phyloP scores from a whole-genome alignment of 2,797 vertebrate genomes.

The Chromis chromis region DNA sequence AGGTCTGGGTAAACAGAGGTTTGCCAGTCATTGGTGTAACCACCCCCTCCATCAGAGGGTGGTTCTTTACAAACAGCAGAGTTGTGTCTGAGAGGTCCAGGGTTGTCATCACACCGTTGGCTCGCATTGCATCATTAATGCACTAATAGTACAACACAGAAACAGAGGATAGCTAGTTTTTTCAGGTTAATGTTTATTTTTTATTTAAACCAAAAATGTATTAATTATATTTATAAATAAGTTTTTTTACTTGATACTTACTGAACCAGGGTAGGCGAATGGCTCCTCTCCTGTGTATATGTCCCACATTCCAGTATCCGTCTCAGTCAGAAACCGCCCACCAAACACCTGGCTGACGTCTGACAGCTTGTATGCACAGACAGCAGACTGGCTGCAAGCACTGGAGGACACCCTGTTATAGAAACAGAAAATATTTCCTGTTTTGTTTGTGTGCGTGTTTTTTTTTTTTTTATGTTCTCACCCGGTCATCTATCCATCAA shows the following conservation, averaged over 20 bases:
- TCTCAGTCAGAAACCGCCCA: constrained; percentile 41
- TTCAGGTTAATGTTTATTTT: background rate
- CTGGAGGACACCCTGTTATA: constrained; percentile 31
- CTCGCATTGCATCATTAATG: constrained; percentile 32
- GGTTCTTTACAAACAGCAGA: constrained; percentile 36
- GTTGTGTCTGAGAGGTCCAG: constrained; percentile 22
- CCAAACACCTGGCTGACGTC: constrained; percentile 44
- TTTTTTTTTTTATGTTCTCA: too few relatives aligned
- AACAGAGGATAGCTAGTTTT: background rate
- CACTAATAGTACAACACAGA: constrained; percentile 29
- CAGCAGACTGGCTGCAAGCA: constrained; percentile 34
- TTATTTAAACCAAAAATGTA: too few relatives aligned
- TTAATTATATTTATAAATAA: too few relatives aligned
- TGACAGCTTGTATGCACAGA: constrained; percentile 57
- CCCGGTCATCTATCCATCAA: too few relatives aligned
- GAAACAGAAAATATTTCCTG: background rate
- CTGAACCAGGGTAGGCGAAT: constrained; percentile 35
- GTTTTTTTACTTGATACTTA: constrained; percentile 8
- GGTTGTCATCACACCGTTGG: constrained; percentile 13
- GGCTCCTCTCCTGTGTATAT: constrained; percentile 31
- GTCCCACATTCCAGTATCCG: constrained; percentile 19
- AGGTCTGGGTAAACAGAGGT: constrained; percentile 32
- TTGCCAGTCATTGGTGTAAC: constrained; percentile 28
- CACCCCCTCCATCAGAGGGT: constrained; percentile 37
- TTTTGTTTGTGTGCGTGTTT: background rate